These are phyloP conservation scores for Drosophila mayri DNA, from an alignment of 1,140 invertebrate species.

Conservation along the genomic window DNA sequence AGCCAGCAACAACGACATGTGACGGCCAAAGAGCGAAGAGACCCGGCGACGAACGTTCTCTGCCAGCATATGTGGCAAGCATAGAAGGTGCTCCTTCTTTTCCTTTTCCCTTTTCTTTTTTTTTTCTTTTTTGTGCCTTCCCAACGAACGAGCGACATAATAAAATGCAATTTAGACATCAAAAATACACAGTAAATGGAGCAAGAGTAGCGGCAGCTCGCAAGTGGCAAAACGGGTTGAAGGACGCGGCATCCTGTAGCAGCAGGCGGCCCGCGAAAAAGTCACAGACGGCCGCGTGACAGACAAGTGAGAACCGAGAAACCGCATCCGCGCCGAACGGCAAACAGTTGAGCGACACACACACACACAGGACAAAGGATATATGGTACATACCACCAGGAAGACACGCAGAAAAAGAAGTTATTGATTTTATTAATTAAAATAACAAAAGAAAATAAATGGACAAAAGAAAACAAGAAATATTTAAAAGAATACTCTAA, in stretches of 20 bases:
- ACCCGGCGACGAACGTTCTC: slow-evolving; percentile 43
- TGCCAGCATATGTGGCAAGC: slow-evolving; percentile 8
- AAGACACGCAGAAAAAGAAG: slow-evolving; percentile 43
- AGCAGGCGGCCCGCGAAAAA: slow-evolving; percentile 32
- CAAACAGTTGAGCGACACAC: slow-evolving; percentile 37
- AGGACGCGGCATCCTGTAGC: slow-evolving; percentile 3
- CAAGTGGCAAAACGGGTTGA: slow-evolving; percentile 26
- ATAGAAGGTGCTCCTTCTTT: not conserved
- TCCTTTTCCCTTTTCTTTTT: not conserved
- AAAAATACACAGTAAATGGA: slow-evolving; percentile 82
- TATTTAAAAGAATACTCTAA: not conserved
- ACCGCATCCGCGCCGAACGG: slow-evolving; percentile 42
- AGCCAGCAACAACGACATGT: slow-evolving; percentile 35
- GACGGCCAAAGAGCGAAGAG: slow-evolving; percentile 43
- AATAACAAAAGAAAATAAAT: not conserved
- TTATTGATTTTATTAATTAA: not conserved
- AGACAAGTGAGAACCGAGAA: slow-evolving; percentile 62
- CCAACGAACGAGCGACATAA: slow-evolving; percentile 69
- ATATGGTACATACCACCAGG: not conserved
- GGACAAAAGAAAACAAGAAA: rapidly evolving
- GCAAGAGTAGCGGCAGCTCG: slow-evolving; percentile 53
- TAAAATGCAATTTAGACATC: slow-evolving; percentile 83
- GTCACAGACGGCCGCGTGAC: slow-evolving; percentile 64
- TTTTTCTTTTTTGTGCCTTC: slow-evolving; percentile 8
- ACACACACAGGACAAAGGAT: slow-evolving; percentile 41